Evolutionary conservation across 1,140 invertebrate species (phyloP).

Genomic region (Halesus radiatus): DNA sequence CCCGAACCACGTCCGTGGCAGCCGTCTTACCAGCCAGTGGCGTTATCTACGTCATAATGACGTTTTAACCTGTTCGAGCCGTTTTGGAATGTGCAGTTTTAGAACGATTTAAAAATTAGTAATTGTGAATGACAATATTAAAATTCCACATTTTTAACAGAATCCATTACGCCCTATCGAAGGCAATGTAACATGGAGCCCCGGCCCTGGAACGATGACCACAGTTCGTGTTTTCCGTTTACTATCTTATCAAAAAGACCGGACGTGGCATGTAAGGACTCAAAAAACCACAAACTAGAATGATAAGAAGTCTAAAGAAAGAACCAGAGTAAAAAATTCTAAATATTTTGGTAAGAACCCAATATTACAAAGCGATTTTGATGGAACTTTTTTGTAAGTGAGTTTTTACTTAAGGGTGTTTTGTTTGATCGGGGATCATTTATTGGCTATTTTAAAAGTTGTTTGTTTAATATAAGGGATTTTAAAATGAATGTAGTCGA

Average conservation of each 20-base stretch:
- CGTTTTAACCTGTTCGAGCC: no score
- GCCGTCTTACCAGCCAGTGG: no score
- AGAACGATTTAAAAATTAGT: no score
- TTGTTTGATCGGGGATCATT: background rate
- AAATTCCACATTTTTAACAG: no score
- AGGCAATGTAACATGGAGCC: background rate
- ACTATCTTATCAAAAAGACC: conserved; percentile 21
- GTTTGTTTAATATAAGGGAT: background rate
- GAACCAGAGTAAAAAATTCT: no score
- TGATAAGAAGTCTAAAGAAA: background rate
- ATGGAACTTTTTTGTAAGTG: background rate
- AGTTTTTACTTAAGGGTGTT: background rate
- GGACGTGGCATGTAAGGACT: conserved; percentile 26
- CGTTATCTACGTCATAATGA: no score
- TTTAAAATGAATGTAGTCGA: no score
- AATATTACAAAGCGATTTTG: background rate
- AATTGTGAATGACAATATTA: no score
- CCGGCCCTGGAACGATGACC: conserved; percentile 9
- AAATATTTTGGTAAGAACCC: no score
- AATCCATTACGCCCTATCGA: no score
- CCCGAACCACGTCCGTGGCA: no score
- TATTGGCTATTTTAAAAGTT: conserved; percentile 15
- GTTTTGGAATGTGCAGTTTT: no score
- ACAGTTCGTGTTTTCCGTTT: conserved; percentile 20
- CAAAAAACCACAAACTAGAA: background rate